Base-by-base conservation (phyloP, 2,113 vertebrate genomes). In the Lycaon pictus region DNA sequence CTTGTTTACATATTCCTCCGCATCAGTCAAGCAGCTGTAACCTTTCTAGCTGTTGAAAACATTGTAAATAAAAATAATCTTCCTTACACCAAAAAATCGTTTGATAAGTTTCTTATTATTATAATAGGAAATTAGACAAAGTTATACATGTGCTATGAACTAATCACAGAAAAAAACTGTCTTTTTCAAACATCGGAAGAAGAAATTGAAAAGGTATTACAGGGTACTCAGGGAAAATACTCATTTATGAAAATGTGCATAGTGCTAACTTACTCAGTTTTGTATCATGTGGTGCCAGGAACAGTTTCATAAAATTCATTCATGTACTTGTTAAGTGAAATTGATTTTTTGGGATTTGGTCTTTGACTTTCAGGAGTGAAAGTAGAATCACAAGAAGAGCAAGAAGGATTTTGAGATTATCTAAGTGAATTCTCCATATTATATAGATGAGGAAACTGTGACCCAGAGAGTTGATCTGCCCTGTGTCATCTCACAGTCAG, bases 91-190 rank as follows among this genome's bases (percentile, higher is more conserved):
- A 77, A 58, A 86, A 58, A 27, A 48, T 13, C 15, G 17, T 69
- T 90, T 65, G 35, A 48, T 79, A 79, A 93, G 51, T 91, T 96
- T 88, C 53, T 96, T 8, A 55, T 96, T 8, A 55, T 84, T 88
- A 88, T 91, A 93, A 48, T 77, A 37, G 76, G 67, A 84, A 76
- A 60, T 56, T 74, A 82, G 60, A 72, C 7, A 85, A 3, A 7
- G 6, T 89, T 93, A 16, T 69, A 67, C 22, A 86, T 16, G 23
- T 92, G 10, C 35, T 95, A 2, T 92, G 17, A 95, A 65, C 48
- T 85, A 27, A 82, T 94, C n/a, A 60, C 27, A 92, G 69, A 83
- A 91, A 87, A 55, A 83, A 60, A 87, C 13, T 88, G 43, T 93
- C 17, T 82, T 93, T 90, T 81, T 88, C 43, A 92, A 4, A 72